Base-by-base conservation (phyloP, 1,140 invertebrate genomes). In the Heliconius congener region DNA sequence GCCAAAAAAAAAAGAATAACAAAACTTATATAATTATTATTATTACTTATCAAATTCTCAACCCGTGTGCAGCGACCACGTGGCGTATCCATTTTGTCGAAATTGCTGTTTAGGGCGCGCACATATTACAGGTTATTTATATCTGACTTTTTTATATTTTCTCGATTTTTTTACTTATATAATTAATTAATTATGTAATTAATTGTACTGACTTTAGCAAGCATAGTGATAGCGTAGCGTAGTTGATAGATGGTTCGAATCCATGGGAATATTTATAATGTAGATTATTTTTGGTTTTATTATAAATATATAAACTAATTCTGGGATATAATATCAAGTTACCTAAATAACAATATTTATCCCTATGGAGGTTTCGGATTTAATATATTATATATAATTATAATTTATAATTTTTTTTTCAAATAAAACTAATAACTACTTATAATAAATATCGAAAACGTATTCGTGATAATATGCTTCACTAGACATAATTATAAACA, bases 51-150 rank as follows among this genome's bases (percentile, higher is more conserved):
- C 18, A 66, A 27, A 66, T 16, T 66, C 27, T 30, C 60, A n/a
- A 11, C 27, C 60, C 60, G 85, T 90, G 89, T 92, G 88, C 13
- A 13, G 30, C 27, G 76, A 74, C 79, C 82, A 73, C 81, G 85
- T 85, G 84, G 82, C 88, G 87, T 91, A 90, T 89, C 88, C 90
- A 89, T 92, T 92, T 90, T 88, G 86, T 85, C 86, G 87, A 88
- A 90, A 92, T 92, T 90, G 88, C 87, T 87, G 87, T 85, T 88
- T 85, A 89, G 86, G 84, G 74, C 75, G 75, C 79, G 84, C 85
- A 78, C 86, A 91, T 74, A 85, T 46, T 78, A 73, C 60, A 78
- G 23, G 37, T 46, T 79, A 52, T 74, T 79, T 74, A 34, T 42
- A 27, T 66, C 3, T 66, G 23, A 66, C 4, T 13, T 66, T 66